phyloP scores from a whole-genome alignment of 2,888 invertebrate genomes.

The Parnassius orleans region DNA sequence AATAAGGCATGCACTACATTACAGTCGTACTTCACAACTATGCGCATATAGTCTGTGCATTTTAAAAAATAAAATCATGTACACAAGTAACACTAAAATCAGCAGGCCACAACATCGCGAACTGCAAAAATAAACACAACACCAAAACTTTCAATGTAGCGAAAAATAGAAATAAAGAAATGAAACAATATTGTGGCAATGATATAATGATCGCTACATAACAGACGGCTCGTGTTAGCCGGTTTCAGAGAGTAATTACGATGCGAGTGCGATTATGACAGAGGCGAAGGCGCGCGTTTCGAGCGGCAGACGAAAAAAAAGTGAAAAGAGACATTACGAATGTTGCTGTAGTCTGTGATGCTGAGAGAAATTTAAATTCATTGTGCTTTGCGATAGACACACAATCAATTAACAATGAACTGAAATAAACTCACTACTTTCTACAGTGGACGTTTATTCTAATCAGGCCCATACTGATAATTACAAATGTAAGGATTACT shows the following conservation, averaged over 20 bases:
- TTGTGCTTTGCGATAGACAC: slow-evolving; percentile 44
- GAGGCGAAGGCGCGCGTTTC: slow-evolving; percentile 62
- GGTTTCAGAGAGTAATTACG: slow-evolving; percentile 51
- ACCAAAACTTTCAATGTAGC: slow-evolving; percentile 73
- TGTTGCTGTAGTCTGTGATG: slow-evolving; percentile 44
- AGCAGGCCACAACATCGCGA: slow-evolving; percentile 72
- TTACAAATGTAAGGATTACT: no score
- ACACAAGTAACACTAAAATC: slow-evolving; percentile 69
- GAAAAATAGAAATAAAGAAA: slow-evolving; percentile 62
- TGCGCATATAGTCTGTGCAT: slow-evolving; percentile 68
- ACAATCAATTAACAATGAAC: slow-evolving; percentile 48
- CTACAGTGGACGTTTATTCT: slow-evolving; percentile 17
- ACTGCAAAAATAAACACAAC: slow-evolving; percentile 60
- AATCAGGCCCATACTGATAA: not conserved
- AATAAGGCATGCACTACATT: slow-evolving; percentile 75
- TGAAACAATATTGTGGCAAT: slow-evolving; percentile 57
- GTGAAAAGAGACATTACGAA: slow-evolving; percentile 63
- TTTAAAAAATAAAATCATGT: slow-evolving; percentile 64
- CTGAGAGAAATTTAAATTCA: slow-evolving; percentile 68
- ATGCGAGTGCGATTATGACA: slow-evolving; percentile 52
- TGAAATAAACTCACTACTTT: slow-evolving; percentile 30
- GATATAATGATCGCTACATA: slow-evolving; percentile 39
- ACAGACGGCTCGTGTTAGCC: slow-evolving; percentile 44
- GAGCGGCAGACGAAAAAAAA: slow-evolving; percentile 71
- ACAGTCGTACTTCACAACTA: slow-evolving; percentile 67